A percentile compares a stretch with the other conserved stretches of the same genome.
Evolutionary conservation across 2,113 vertebrate species (phyloP).

Genomic region (Oxyura jamaicensis): DNA sequence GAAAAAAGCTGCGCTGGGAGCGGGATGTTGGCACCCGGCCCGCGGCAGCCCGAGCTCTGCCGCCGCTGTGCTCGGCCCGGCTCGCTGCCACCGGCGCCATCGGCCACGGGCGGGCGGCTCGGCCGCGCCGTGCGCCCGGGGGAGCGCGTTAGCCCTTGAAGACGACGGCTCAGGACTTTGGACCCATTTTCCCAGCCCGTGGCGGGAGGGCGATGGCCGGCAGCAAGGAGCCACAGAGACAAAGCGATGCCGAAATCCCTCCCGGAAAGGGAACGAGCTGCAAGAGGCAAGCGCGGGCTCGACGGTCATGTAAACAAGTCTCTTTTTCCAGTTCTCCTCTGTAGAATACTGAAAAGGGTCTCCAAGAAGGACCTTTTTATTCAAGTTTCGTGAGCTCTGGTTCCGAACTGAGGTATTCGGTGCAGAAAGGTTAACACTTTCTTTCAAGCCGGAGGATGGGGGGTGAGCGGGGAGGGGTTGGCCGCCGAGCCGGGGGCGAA

Average conservation of each 20-base stretch:
- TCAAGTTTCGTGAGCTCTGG: constrained; percentile 78
- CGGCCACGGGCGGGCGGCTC: too few species aligned
- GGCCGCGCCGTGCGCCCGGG: background rate
- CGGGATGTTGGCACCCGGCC: background rate
- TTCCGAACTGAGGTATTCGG: constrained; percentile 77
- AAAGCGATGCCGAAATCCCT: background rate
- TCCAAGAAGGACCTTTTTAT: constrained; percentile 33
- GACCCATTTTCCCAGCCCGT: background rate
- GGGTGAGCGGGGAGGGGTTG: background rate
- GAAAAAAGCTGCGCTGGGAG: background rate
- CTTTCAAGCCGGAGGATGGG: background rate
- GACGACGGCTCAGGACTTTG: background rate
- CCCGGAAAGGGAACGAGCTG: background rate
- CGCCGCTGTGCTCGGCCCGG: background rate
- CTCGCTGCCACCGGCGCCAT: too few species aligned
- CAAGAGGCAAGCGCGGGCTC: background rate
- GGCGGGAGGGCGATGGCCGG: background rate
- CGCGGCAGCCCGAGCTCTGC: background rate
- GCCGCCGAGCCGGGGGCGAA: background rate
- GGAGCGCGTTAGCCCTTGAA: background rate
- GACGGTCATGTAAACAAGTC: constrained; percentile 58
- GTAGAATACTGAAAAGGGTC: constrained; percentile 16
- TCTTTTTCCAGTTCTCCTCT: constrained; percentile 49
- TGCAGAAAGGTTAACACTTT: constrained; percentile 63
- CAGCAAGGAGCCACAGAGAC: background rate